phyloP scores from a whole-genome alignment of 2,797 vertebrate species.

The Microctenopoma steveboyesi region DNA sequence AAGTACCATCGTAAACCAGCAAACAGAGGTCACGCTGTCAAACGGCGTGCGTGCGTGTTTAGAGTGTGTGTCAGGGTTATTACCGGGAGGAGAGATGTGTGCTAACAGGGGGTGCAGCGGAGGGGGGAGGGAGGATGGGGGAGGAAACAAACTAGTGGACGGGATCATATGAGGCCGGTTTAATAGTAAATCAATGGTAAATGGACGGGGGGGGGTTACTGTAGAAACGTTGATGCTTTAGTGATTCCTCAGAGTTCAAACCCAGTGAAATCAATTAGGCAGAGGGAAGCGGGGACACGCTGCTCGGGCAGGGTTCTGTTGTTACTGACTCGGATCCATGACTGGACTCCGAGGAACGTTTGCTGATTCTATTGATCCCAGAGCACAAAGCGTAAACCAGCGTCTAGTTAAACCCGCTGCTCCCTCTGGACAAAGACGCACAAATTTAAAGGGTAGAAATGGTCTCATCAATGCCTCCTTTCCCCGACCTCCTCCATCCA shows the following conservation, averaged over 20 bases:
- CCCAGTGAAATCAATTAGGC: too few species aligned
- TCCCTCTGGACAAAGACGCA: too few species aligned
- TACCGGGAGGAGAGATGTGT: conserved; percentile 32
- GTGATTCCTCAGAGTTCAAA: too few species aligned
- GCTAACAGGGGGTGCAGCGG: conserved; percentile 33
- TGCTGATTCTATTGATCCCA: neutral
- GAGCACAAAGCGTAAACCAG: neutral
- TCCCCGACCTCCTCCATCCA: too few species aligned
- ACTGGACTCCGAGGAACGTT: neutral
- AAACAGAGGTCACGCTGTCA: conserved; percentile 32
- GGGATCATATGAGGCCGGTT: conserved; percentile 25
- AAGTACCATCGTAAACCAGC: neutral
- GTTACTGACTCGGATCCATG: neutral
- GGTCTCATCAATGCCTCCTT: too few species aligned
- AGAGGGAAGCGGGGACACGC: neutral
- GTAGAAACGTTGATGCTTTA: conserved; percentile 17
- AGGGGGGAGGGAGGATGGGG: too few species aligned
- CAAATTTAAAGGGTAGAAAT: too few species aligned
- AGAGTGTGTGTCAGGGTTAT: conserved; percentile 23
- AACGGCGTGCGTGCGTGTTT: conserved; percentile 1
- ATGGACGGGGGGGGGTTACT: conserved; percentile 9
- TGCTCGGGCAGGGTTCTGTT: conserved; percentile 5
- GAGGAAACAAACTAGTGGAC: neutral
- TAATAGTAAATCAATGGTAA: conserved; percentile 49
- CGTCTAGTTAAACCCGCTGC: neutral